Conservation (phyloP, 2,888 invertebrate genomes). For the Cryptocephalus moraei region DNA sequence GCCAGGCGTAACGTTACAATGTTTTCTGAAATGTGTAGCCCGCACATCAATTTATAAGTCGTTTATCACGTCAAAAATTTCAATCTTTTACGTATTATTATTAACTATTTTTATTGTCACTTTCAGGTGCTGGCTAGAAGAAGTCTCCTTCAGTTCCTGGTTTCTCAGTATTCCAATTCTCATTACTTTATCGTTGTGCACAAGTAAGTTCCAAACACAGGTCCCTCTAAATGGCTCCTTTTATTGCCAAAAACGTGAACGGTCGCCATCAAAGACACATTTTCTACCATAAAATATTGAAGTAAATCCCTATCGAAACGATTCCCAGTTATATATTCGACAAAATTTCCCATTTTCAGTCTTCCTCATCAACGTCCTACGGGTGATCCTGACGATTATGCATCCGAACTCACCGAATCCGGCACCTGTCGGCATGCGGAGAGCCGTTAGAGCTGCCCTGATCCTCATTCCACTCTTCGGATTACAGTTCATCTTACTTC, state of each 20-base stretch:
- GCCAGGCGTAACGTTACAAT: too few relatives aligned
- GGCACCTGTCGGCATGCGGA: constrained; percentile 47
- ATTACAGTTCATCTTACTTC: constrained; percentile 59
- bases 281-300: too few relatives aligned
- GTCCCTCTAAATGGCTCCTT: not conserved
- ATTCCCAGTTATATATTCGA: too few relatives aligned
- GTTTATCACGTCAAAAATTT: too few relatives aligned
- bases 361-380: constrained; percentile 57
- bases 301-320: too few relatives aligned
- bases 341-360: constrained; percentile 36
- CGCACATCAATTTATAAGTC: too few relatives aligned
- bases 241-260: too few relatives aligned
- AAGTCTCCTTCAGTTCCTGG: constrained; percentile 51
- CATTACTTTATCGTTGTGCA: constrained; percentile 47
- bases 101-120: constrained; percentile 5
- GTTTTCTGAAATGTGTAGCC: too few relatives aligned
- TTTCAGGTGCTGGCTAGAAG: constrained; percentile 58
- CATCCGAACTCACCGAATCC: constrained; percentile 52
- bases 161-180: constrained; percentile 53
- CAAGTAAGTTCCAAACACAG: constrained; percentile 37
- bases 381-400: constrained; percentile 53
- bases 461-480: constrained; percentile 71
- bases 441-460: constrained; percentile 61
- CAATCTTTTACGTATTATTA: not conserved
- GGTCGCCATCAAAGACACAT: too few relatives aligned